Percentiles rank a stretch among this genome's conserved stretches.
Evolutionary conservation across 2,888 invertebrate genomes (phyloP).

Genomic region (Alviniconcha strummeri): DNA sequence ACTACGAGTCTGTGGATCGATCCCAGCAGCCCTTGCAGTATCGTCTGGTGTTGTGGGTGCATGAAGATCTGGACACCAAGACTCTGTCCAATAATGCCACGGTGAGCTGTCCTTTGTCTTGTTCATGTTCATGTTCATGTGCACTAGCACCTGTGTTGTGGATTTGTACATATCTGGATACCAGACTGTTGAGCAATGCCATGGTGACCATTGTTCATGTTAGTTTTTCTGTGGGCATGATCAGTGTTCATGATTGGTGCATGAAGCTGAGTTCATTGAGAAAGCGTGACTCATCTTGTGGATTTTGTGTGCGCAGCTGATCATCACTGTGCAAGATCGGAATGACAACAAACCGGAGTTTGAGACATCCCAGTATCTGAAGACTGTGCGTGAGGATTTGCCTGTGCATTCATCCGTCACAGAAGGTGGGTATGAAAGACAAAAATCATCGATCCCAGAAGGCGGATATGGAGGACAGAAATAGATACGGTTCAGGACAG

Average conservation of each 20-base stretch:
- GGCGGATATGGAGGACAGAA: too few species aligned
- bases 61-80: slow-evolving; percentile 95
- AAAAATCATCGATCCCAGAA: too few species aligned
- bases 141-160: too few species aligned
- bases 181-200: slow-evolving; percentile 79
- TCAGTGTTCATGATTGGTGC: too few species aligned
- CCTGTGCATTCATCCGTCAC: slow-evolving; percentile 78
- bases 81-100: slow-evolving; percentile 94
- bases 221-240: too few species aligned
- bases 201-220: slow-evolving; percentile 80
- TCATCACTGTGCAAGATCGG: slow-evolving; percentile 94
- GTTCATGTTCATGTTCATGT: too few species aligned
- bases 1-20: slow-evolving; percentile 85
- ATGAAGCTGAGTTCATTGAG: too few species aligned
- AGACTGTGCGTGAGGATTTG: slow-evolving; percentile 53
- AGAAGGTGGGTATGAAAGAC: slow-evolving; percentile 77
- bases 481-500: too few species aligned
- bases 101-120: slow-evolving; percentile 76
- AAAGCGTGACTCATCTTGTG: too few species aligned
- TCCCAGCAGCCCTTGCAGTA: slow-evolving; percentile 82
- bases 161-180: too few species aligned
- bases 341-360: slow-evolving; percentile 92
- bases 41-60: slow-evolving; percentile 83
- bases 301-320: slow-evolving; percentile 52
- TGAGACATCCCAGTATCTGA: slow-evolving; percentile 58